Percentiles rank a stretch among this genome's conserved stretches.
These are phyloP conservation scores for Acipenser oxyrinchus DNA, from an alignment of 2,797 vertebrate genomes.

Conservation along the genomic window DNA sequence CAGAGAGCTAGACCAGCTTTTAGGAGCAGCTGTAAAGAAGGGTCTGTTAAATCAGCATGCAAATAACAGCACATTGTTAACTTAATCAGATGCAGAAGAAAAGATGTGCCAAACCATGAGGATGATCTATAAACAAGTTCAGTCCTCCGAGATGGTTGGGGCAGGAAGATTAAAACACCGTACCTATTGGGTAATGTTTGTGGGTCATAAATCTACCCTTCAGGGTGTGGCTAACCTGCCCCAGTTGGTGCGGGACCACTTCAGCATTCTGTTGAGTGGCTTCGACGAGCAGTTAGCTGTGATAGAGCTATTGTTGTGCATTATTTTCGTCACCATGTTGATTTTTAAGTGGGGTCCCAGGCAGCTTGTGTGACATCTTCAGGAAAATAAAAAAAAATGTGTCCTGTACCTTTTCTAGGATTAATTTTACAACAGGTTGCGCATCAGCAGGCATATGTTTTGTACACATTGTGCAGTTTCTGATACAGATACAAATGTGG, in stretches of 20 bases:
- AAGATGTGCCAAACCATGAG: conserved; percentile 65
- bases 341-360: conserved; percentile 13
- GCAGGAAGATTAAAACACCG: conserved; percentile 66
- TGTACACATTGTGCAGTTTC: too few relatives aligned
- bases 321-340: conserved; percentile 10
- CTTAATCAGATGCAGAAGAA: conserved; percentile 98
- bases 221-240: conserved; percentile 28
- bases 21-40: conserved; percentile 79
- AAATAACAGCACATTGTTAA: conserved; percentile 99
- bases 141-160: conserved; percentile 63
- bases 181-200: conserved; percentile 54
- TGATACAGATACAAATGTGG: too few relatives aligned
- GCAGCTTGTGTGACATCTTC: not conserved
- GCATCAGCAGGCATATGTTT: too few relatives aligned
- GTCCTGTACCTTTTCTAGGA: too few relatives aligned
- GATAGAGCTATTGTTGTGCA: conserved; percentile 25
- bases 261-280: conserved; percentile 32
- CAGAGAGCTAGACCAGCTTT: conserved; percentile 89
- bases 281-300: conserved; percentile 25
- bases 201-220: conserved; percentile 41
- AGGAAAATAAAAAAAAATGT: too few relatives aligned
- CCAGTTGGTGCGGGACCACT: conserved; percentile 25
- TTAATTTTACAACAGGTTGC: too few relatives aligned
- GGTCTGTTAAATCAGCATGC: conserved; percentile 97
- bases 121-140: conserved; percentile 61